Conservation (phyloP, 2,888 invertebrate species). For the Tillus elongatus region DNA sequence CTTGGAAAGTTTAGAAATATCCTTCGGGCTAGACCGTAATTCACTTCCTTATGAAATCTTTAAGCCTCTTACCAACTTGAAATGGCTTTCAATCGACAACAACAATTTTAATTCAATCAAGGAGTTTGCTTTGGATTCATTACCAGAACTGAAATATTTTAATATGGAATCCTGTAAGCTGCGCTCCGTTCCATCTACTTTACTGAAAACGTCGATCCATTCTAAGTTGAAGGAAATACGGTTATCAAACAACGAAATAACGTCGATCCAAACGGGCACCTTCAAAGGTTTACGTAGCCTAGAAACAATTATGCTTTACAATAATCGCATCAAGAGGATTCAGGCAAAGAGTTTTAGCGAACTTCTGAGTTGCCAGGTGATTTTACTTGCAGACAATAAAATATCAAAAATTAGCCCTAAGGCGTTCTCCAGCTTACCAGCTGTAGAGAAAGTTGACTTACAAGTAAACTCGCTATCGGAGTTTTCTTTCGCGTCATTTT, state of each 20-base stretch:
- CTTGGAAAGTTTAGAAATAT: constrained; percentile 74
- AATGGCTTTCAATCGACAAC: constrained; percentile 80
- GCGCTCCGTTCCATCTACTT: constrained; percentile 55
- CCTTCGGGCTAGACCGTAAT: constrained; percentile 75
- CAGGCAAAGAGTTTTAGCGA: constrained; percentile 65
- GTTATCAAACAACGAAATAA: constrained; percentile 72
- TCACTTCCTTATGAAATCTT: constrained; percentile 69
- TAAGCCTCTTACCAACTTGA: constrained; percentile 61
- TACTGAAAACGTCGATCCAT: constrained; percentile 62
- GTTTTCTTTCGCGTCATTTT: constrained; percentile 58
- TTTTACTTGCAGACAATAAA: constrained; percentile 76
- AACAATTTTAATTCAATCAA: constrained; percentile 72
- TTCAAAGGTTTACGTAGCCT: constrained; percentile 65
- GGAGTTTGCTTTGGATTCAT: constrained; percentile 59
- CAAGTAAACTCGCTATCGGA: constrained; percentile 67
- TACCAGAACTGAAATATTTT: constrained; percentile 65
- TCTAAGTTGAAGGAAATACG: constrained; percentile 67
- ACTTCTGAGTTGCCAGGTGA: constrained; percentile 67
- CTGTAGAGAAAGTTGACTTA: constrained; percentile 67
- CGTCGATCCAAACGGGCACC: constrained; percentile 56
- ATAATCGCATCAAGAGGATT: constrained; percentile 65
- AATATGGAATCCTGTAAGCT: constrained; percentile 82
- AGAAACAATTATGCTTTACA: constrained; percentile 68
- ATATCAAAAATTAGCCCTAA: constrained; percentile 62
- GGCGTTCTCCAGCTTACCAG: constrained; percentile 67